Evolutionary conservation across 1,140 invertebrate species (phyloP), one percentile per base, ranked within the genome.

Genomic region (Drosophila serrata): DNA sequence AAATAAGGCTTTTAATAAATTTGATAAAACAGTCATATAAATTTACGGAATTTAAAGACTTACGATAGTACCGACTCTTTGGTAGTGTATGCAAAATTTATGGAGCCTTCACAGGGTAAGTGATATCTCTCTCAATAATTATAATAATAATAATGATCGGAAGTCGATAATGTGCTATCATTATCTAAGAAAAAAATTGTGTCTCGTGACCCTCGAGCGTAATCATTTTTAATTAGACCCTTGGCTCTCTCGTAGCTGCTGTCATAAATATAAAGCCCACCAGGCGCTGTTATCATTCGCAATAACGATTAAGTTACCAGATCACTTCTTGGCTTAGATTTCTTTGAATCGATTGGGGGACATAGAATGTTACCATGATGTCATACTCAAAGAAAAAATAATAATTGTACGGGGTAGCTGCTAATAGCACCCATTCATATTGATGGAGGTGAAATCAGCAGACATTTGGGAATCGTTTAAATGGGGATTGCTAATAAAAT

Each of bases 41-140:
- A 72, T 64, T 55, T 22, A 13, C 53, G 49, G 40, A 68, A 55
- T 53, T 63, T 70, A 76, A 69, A 19, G 45, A 51, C 43, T 76
- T 65, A 60, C 76, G 65, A 59, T 64, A 82, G 49, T 60, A 73
- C 17, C 35, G 40, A 45, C 37, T 58, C 35, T 22, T 11, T 19
- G 24, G 13, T 77, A 77, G 76, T 55, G 67, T 45, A 45, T 45
- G 43, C 43, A 15, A 24, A 70, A 86, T 81, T 81, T 86, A 86
- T 78, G 22, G 58, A 60, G 48, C 55, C 29, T 43, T 33, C 31
- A 12, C 4, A 33, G 11, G 3, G 3, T 33, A 4, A 9, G 24
- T 24, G 4, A 33, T 33, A 33, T 31, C 31, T 31, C 9, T 31
- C 31, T 12, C 4, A 11, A 11, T 33, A 33, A 33, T 33, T 11